Evolutionary conservation across 2,888 invertebrate genomes (phyloP).

Genomic region (Diaphora mendica): DNA sequence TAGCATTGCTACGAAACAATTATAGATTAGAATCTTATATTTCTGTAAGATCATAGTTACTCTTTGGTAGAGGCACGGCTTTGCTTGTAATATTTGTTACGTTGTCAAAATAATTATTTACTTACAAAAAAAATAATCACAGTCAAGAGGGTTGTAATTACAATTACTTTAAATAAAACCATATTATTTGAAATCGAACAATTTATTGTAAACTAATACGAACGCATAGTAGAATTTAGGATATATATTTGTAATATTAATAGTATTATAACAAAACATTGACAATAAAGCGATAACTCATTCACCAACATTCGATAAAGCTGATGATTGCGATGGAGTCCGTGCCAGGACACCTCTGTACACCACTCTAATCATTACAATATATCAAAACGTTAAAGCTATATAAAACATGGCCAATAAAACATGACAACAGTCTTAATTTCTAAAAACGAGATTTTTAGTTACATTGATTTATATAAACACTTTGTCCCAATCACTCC

Average conservation of each 20-base stretch:
- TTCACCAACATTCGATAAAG: constrained; percentile 82
- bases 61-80: neutral
- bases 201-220: constrained; percentile 85
- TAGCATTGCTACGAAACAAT: neutral
- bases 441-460: constrained; percentile 59
- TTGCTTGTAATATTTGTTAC: neutral
- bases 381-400: constrained; percentile 81
- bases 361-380: constrained; percentile 57
- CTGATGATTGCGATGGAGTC: constrained; percentile 71
- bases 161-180: constrained; percentile 31
- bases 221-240: constrained; percentile 85
- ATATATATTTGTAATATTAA: constrained; percentile 84
- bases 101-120: neutral
- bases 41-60: too few species aligned
- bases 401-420: constrained; percentile 79
- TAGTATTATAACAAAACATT: constrained; percentile 83
- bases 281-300: constrained; percentile 81
- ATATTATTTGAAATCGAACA: constrained; percentile 74
- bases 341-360: constrained; percentile 21
- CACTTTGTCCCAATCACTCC: constrained; percentile 41
- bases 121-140: neutral
- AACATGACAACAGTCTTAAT: constrained; percentile 75
- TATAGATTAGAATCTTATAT: neutral
- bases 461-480: constrained; percentile 49
- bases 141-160: neutral